Conservation (phyloP, 2,797 vertebrate genomes). For the Oreortyx pictus region DNA sequence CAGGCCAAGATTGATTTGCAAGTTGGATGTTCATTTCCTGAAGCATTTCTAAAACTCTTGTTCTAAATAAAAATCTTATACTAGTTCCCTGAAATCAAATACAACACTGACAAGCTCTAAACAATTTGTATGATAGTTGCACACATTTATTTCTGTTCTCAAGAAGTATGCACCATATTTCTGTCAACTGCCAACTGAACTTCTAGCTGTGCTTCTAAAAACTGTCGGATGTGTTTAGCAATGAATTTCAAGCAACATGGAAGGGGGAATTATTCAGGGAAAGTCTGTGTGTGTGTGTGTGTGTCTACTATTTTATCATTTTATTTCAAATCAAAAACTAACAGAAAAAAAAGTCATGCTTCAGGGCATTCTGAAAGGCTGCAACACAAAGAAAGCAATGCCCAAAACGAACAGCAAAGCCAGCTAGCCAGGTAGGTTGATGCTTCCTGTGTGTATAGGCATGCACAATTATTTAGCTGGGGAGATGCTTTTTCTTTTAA, state of each 20-base stretch:
- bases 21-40: background rate
- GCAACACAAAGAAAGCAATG: background rate
- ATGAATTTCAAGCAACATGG: background rate
- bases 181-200: background rate
- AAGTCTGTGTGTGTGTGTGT: background rate
- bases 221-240: background rate
- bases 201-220: background rate
- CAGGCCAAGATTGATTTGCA: background rate
- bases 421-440: background rate
- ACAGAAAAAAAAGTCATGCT: background rate
- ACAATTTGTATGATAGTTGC: background rate
- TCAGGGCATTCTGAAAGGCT: background rate
- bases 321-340: background rate
- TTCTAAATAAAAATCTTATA: background rate
- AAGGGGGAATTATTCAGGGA: background rate
- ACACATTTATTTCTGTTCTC: background rate
- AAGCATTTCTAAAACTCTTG: background rate
- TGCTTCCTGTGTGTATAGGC: background rate
- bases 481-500: slow-evolving; percentile 35
- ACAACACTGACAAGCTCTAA: background rate
- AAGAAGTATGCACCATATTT: background rate
- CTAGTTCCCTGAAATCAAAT: background rate
- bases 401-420: background rate
- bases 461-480: background rate
- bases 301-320: background rate